Percentiles rank a stretch among this genome's conserved stretches.
These are phyloP conservation scores for Siniperca knerii DNA, from an alignment of 2,113 vertebrate species.

Conservation along the genomic window DNA sequence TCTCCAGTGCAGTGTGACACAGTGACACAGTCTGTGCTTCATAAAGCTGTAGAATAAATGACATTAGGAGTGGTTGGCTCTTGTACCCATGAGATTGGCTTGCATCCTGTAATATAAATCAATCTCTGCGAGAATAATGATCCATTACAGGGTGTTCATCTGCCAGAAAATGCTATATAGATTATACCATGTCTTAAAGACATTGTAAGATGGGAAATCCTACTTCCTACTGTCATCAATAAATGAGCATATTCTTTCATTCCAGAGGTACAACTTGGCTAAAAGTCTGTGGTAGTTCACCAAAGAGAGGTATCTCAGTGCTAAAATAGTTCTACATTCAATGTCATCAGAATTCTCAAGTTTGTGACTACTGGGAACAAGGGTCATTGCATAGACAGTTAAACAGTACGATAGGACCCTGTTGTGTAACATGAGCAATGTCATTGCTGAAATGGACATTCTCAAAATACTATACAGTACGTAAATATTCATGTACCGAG, in stretches of 20 bases:
- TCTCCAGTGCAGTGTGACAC: conserved; percentile 21
- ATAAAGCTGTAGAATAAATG: conserved; percentile 47
- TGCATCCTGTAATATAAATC: conserved; percentile 71
- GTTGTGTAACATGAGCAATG: not conserved
- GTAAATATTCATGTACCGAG: not conserved
- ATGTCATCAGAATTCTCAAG: not conserved
- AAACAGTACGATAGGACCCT: not conserved
- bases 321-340: not conserved
- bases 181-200: conserved; percentile 49
- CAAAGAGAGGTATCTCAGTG: not conserved
- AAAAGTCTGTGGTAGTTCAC: conserved; percentile 3
- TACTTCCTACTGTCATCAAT: conserved; percentile 26
- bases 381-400: not conserved
- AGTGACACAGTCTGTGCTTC: not conserved
- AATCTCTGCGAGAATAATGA: conserved; percentile 75
- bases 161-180: conserved; percentile 64
- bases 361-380: not conserved
- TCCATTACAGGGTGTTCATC: conserved; percentile 47
- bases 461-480: not conserved
- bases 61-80: conserved; percentile 33
- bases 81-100: conserved; percentile 45
- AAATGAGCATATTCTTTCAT: not conserved
- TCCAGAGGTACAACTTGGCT: not conserved
- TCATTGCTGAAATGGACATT: not conserved
- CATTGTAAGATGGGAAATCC: conserved; percentile 30